Evolutionary conservation across 2,888 invertebrate genomes (phyloP), one percentile per base, ranked within the genome.

Genomic region (Hoplodrina ambigua): DNA sequence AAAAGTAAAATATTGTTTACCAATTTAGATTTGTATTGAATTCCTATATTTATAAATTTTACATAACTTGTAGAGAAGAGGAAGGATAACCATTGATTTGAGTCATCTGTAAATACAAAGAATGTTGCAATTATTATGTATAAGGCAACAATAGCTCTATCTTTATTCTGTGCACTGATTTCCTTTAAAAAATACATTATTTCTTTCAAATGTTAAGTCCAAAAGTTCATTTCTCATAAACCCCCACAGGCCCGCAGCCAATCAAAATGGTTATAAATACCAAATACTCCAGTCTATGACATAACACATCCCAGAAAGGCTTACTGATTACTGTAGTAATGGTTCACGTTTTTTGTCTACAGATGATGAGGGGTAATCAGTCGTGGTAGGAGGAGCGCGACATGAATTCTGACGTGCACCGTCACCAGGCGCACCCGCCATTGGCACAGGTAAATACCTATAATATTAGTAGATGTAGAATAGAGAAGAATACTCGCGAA

Each of bases 331-430:
- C 0, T 44, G 15, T 58, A 62, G n/a, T 65, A 68, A 80, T 46
- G 41, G 25, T 55, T 63, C 44, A 15, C 11, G 13, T 59, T 74
- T 58, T 79, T 92, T 92, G 89, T 92, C 85, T 71, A 82, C 93
- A 96, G 95, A 95, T 93, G 90, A 95, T 94, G 95, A 92, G 87
- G 94, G 90, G 91, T 90, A 89, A 91, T 88, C 88, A 82, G 88
- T 86, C 84, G 87, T 91, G 89, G 91, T 92, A 91, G 93, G 90
- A 90, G 89, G 81, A 87, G 91, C 90, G 87, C 92, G 94, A 91
- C 87, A 96, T 96, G 96, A 96, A 96, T 93, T 96, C 96, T 88
- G 96, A 96, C 94, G 93, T 96, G 85, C 96, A 96, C 80, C 95
- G 96, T 85, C 96, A 96, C 85, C 96, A 95, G 92, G 95, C 96